Evolutionary conservation across 2,113 vertebrate species (phyloP), one percentile per base, ranked within the genome.

Genomic region (Ammodytes marinus): DNA sequence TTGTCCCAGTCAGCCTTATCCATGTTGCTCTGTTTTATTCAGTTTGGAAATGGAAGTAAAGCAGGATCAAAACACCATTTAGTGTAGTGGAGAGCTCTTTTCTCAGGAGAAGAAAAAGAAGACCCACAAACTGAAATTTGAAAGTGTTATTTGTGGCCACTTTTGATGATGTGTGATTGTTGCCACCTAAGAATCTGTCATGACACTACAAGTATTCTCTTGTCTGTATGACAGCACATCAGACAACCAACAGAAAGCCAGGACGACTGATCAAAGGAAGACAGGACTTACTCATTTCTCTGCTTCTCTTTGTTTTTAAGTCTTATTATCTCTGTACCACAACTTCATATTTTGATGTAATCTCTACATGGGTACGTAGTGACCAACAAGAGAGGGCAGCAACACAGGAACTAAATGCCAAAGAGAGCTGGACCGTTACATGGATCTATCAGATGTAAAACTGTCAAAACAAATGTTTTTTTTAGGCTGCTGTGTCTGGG

Each of bases 211-310:
- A 89, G 61, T 59, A 50, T 79, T 15, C 11, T 70, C 76, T 69
- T 86, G 76, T 91, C 86, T 90, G 69, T 46, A 63, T 35, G 68
- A 85, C 82, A 91, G 78, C 49, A 82, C 15, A 83, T 88, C 87
- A 81, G 64, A 78, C 86, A 89, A 85, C 72, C 65, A 77, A 86
- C 86, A 86, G 74, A 71, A 86, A 91, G 75, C 86, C 75, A 69
- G 80, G 74, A 88, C n/a, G 87, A 93, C 89, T 87, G 89, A 80
- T 72, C 5, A 53, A 65, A 73, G 43, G 42, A 84, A 67, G 68
- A 88, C 53, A 69, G 71, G 79, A 81, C 76, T 87, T 85, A 91
- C 88, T 88, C 82, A 74, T 4, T 59, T 67, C 60, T 81, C 53
- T 91, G 87, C 54, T 75, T 49, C 72, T 86, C 80, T 57, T 76